Base-by-base conservation (phyloP, 2,797 vertebrate species). In the Manis pentadactyla region DNA sequence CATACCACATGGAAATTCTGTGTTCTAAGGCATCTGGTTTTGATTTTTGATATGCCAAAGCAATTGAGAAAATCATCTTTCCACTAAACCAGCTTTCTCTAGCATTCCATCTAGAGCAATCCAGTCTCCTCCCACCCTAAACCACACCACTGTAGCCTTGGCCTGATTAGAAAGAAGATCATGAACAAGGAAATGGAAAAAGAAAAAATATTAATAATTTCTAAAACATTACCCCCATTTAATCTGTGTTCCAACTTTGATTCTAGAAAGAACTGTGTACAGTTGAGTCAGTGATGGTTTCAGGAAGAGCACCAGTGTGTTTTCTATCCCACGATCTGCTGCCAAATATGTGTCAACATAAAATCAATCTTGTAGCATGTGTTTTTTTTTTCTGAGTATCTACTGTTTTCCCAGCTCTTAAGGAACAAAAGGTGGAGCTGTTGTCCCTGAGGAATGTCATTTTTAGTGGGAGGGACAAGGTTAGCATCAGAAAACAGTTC, bases 201-300 rank as follows among this genome's bases (percentile, higher is more conserved):
- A 73, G 39, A 31, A 37, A 34, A 49, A 64, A n/a, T 37, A 31
- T 53, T 63, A 37, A 86, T 66, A 68, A 73, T 87, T 94, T 74
- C 42, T 0, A 81, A 90, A 87, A 75, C 2, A 57, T 51, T 84
- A 49, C 1, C 10, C 21, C 34, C n/a, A 57, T 75, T 94, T 90
- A 18, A 29, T 93, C 86, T 69, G 18, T 69, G 7, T 53, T 85
- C 55, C 75, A 96, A 64, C 53, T 92, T 77, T 92, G 53, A 64
- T 75, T 88, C 27, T 94, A 59, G 53, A 87, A 51, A 63, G 3
- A 49, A 11, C 15, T 81, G 9, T 91, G 31, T 68, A 82, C 4
- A 29, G 19, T 53, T 46, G 34, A 63, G 55, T 66, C 23, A 57
- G 1, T 59, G 27, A 27, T 17, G 19, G 29, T 74, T 92, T 92